Conservation (phyloP, 2,888 invertebrate species). For the Auanema sp. region DNA sequence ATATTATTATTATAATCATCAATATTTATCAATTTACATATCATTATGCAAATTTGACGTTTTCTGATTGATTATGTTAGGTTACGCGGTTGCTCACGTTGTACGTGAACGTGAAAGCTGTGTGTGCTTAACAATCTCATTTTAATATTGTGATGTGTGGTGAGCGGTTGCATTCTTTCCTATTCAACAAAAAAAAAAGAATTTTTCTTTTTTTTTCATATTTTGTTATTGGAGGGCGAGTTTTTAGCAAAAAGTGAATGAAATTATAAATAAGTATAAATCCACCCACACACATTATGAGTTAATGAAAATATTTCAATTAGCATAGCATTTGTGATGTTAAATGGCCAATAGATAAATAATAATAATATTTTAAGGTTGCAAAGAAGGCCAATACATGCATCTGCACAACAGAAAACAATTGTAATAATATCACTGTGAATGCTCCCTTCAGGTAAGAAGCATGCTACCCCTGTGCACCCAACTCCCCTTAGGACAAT, state of each 20-base stretch:
- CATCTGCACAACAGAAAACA: slow-evolving; percentile 7
- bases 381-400: slow-evolving; percentile 18
- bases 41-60: neutral
- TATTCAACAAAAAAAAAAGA: no score
- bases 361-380: slow-evolving; percentile 12
- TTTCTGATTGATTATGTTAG: neutral
- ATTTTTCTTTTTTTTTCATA: no score
- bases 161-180: no score
- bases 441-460: slow-evolving; percentile 17
- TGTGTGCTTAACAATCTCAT: no score
- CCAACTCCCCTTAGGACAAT: no score
- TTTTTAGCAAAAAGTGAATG: no score
- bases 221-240: no score
- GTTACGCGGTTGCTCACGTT: neutral
- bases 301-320: neutral
- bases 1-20: neutral
- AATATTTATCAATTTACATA: neutral
- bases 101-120: neutral
- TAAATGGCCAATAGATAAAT: neutral
- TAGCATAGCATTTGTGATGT: neutral
- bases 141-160: no score
- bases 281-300: neutral
- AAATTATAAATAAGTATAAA: slow-evolving; percentile 1
- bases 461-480: neutral
- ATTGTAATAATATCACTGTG: slow-evolving; percentile 19